Conservation (phyloP, 23 tunicate species). For the Trididemnum miniatum region DNA sequence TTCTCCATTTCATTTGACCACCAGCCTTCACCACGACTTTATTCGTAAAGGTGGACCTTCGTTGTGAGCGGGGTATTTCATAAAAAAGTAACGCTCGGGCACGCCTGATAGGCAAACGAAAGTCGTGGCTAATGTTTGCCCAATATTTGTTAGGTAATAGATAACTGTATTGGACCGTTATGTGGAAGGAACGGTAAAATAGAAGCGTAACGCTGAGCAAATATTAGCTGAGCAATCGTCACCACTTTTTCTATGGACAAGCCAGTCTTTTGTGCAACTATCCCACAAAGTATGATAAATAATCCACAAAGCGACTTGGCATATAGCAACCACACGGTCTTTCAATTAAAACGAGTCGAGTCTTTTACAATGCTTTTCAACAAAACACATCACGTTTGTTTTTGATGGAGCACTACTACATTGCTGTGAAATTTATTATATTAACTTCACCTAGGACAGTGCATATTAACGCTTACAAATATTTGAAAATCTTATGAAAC, state of each 20-base stretch:
- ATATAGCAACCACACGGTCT: not conserved
- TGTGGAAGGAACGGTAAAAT: not conserved
- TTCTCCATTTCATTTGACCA: not conserved
- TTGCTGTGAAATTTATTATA: too few species aligned
- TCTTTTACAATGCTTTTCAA: not conserved
- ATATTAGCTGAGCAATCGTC: slow-evolving; percentile 30
- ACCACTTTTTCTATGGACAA: not conserved
- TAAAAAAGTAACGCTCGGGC: slow-evolving; percentile 15
- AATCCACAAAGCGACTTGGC: not conserved
- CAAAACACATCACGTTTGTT: not conserved
- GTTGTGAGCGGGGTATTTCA: slow-evolving; percentile 30
- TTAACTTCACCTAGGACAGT: too few species aligned
- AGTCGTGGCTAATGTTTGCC: slow-evolving; percentile 52
- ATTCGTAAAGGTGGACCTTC: not conserved
- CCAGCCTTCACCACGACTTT: not conserved
- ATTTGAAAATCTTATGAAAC: too few species aligned
- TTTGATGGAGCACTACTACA: not conserved
- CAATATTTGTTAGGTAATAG: slow-evolving; percentile 48
- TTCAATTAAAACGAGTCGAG: not conserved
- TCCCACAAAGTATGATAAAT: not conserved
- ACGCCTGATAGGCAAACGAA: slow-evolving; percentile 74
- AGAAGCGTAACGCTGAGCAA: slow-evolving; percentile 12
- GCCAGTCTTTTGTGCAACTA: not conserved
- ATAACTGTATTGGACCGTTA: not conserved
- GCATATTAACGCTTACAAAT: not conserved